Conservation (phyloP, 2,797 vertebrate genomes). For the Rousettus madagascariensis region DNA sequence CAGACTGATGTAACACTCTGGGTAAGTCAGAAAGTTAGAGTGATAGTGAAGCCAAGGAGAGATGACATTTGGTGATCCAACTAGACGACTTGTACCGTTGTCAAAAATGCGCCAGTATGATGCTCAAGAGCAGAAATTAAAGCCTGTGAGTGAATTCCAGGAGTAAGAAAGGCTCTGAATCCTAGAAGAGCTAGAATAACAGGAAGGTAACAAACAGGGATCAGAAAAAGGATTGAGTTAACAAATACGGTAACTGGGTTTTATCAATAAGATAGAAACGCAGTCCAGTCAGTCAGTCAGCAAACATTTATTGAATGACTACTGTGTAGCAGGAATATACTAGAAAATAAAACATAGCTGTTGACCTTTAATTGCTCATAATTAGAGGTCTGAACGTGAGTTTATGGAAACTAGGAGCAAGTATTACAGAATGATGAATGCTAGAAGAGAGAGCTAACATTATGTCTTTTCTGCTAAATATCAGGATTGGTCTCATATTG, state of each 20-base stretch:
- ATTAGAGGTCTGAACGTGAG: background rate
- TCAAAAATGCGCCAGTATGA: background rate
- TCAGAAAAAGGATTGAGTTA: background rate
- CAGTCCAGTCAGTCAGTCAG: background rate
- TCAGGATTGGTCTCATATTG: background rate
- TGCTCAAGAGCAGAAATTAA: background rate
- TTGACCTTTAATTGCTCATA: background rate
- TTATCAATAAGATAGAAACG: background rate
- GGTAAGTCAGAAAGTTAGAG: background rate
- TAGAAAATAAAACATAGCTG: background rate
- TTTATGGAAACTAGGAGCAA: background rate
- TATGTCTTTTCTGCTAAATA: background rate
- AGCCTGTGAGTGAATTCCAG: background rate
- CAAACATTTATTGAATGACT: background rate
- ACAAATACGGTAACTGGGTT: background rate
- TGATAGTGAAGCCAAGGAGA: background rate
- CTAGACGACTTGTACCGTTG: background rate
- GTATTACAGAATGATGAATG: background rate
- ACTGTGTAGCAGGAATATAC: background rate
- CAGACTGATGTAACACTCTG: background rate
- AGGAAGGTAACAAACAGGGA: background rate
- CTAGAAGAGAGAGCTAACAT: background rate
- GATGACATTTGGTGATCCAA: background rate
- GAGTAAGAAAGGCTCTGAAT: background rate
- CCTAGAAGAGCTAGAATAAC: background rate